Evolutionary conservation across 2,797 vertebrate genomes (phyloP).

Genomic region (Enteromius paludinosus): DNA sequence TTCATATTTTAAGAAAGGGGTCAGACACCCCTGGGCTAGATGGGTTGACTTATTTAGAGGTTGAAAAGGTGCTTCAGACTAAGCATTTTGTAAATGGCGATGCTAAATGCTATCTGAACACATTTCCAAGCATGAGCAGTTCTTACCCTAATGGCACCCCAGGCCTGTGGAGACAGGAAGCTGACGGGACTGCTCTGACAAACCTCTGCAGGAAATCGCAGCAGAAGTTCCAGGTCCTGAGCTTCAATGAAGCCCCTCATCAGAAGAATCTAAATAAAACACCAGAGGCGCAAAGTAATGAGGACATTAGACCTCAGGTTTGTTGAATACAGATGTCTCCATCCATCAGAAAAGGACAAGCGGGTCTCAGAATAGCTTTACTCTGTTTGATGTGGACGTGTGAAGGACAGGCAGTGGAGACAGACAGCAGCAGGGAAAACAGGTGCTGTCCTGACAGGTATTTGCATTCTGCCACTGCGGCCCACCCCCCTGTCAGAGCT

Average conservation of each 20-base stretch:
- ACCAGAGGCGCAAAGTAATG: slow-evolving; percentile 19
- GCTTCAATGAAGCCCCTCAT: slow-evolving; percentile 77
- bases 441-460: slow-evolving; percentile 73
- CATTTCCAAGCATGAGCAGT: slow-evolving; percentile 12
- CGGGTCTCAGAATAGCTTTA: slow-evolving; percentile 46
- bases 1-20: not conserved
- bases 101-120: not conserved
- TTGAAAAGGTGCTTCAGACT: not conserved
- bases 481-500: slow-evolving; percentile 78
- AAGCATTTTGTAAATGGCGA: slow-evolving; percentile 1
- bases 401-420: slow-evolving; percentile 68
- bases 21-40: not conserved
- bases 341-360: slow-evolving; percentile 37
- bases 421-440: slow-evolving; percentile 71
- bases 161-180: slow-evolving; percentile 82
- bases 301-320: slow-evolving; percentile 27
- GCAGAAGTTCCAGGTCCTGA: slow-evolving; percentile 83
- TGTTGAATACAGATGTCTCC: slow-evolving; percentile 21
- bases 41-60: not conserved
- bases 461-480: slow-evolving; percentile 77
- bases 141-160: slow-evolving; percentile 85
- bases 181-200: slow-evolving; percentile 78
- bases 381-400: slow-evolving; percentile 62
- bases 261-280: slow-evolving; percentile 79
- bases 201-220: slow-evolving; percentile 80